A percentile compares a stretch with the other conserved stretches of the same genome.
Conservation (phyloP, 2,113 vertebrate species). For the Limanda limanda region DNA sequence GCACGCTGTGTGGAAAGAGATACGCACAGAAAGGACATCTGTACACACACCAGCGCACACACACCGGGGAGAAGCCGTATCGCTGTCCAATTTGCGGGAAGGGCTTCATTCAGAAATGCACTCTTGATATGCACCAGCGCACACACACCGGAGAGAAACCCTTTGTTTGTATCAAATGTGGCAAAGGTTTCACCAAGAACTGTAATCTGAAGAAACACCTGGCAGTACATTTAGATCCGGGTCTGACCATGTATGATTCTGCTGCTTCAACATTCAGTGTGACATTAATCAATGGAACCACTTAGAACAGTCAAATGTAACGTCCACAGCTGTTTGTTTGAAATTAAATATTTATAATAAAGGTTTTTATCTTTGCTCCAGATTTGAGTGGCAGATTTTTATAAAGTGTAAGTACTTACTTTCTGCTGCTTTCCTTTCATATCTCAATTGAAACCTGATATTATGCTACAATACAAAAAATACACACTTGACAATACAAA, state of each 20-base stretch:
- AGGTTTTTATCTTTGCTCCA: constrained; percentile 26
- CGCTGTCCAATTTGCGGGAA: constrained; percentile 81
- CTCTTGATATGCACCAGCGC: constrained; percentile 83
- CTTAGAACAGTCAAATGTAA: constrained; percentile 32
- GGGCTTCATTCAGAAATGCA: constrained; percentile 85
- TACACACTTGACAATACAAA: too few relatives aligned
- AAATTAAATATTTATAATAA: constrained; percentile 54
- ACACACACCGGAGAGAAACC: constrained; percentile 85
- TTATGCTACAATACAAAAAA: not conserved
- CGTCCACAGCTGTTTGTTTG: constrained; percentile 1
- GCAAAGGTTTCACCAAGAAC: constrained; percentile 84
- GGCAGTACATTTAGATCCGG: constrained; percentile 69
- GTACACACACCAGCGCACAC: constrained; percentile 84
- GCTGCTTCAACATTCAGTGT: constrained; percentile 48
- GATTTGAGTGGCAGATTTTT: not conserved
- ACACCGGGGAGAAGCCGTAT: constrained; percentile 84
- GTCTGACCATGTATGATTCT: constrained; percentile 53
- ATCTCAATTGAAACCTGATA: not conserved
- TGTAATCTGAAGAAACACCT: constrained; percentile 84
- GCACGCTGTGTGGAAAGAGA: constrained; percentile 80
- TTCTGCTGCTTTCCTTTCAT: not conserved
- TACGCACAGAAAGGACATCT: constrained; percentile 83
- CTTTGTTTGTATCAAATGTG: constrained; percentile 80
- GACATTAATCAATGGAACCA: constrained; percentile 50
- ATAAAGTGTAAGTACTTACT: too few relatives aligned